phyloP scores from a whole-genome alignment of 1,140 invertebrate species.

The Homarus americanus region DNA sequence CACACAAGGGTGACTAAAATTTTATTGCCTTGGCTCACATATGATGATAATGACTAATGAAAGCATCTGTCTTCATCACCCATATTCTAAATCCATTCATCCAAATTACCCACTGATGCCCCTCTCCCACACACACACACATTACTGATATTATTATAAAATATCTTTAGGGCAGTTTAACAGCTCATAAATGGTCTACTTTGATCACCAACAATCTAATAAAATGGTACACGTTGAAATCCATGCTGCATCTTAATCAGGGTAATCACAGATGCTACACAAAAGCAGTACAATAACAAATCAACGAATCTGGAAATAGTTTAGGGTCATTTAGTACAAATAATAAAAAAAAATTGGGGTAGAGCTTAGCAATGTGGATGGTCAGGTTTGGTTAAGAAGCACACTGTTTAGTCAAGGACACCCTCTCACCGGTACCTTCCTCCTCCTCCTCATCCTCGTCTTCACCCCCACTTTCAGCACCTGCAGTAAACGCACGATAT shows the following conservation, averaged over 20 bases:
- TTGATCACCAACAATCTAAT: not conserved
- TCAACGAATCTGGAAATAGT: not conserved
- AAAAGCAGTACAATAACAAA: not conserved
- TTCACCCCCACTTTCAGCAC: slow-evolving; percentile 29
- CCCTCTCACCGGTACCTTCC: slow-evolving; percentile 61
- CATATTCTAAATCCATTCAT: too few relatives aligned
- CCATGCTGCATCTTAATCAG: not conserved
- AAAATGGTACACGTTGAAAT: not conserved
- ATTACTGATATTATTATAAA: too few relatives aligned
- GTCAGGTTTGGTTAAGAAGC: slow-evolving; percentile 20
- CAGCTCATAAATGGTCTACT: not conserved
- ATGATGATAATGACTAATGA: too few relatives aligned
- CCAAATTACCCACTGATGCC: too few relatives aligned
- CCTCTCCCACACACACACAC: too few relatives aligned
- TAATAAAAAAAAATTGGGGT: not conserved
- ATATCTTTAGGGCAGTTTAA: too few relatives aligned
- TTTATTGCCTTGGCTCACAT: too few relatives aligned
- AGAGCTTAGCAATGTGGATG: not conserved
- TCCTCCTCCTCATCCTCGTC: slow-evolving; percentile 52
- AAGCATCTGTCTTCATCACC: too few relatives aligned
- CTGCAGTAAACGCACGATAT: slow-evolving; percentile 46
- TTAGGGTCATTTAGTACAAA: too few relatives aligned
- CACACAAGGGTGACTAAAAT: too few relatives aligned
- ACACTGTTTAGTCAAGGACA: slow-evolving; percentile 47
- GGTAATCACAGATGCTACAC: not conserved